Evolutionary conservation across 1,140 invertebrate genomes (phyloP).

Genomic region (Ylistrum balloti): DNA sequence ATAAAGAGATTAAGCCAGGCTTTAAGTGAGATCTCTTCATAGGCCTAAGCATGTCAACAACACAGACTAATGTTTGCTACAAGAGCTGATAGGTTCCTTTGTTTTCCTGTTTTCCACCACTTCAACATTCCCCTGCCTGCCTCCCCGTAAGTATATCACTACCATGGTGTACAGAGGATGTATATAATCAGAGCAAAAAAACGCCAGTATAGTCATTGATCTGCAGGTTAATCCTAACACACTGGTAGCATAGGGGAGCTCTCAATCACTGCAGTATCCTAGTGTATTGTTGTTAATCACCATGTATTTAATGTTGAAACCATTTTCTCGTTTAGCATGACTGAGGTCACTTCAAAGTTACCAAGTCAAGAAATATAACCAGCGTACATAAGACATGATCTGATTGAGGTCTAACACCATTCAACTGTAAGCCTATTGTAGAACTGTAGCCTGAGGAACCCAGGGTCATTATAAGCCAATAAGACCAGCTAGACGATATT

Average conservation of each 20-base stretch:
- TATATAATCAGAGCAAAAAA: not conserved
- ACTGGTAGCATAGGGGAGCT: not conserved
- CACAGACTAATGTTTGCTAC: not conserved
- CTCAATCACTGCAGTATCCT: not conserved
- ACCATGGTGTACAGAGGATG: not conserved
- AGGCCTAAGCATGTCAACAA: too few species aligned
- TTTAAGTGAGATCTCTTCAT: too few species aligned
- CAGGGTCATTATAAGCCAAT: not conserved
- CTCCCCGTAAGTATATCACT: not conserved
- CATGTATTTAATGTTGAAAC: constrained; percentile 15
- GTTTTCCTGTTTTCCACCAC: not conserved
- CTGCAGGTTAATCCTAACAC: not conserved
- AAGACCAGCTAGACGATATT: not conserved
- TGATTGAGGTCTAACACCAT: not conserved
- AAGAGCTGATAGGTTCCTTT: not conserved
- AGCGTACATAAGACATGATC: not conserved
- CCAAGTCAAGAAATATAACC: not conserved
- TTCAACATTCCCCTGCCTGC: too few species aligned
- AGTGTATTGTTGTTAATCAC: constrained; percentile 1
- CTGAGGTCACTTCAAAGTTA: constrained; percentile 17
- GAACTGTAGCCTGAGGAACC: not conserved
- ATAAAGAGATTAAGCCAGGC: too few species aligned
- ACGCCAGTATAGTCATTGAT: not conserved
- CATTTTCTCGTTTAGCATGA: not conserved
- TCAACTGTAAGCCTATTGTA: not conserved